Conservation (phyloP, 2,888 invertebrate species). For the Sceliomorpha sp. region DNA sequence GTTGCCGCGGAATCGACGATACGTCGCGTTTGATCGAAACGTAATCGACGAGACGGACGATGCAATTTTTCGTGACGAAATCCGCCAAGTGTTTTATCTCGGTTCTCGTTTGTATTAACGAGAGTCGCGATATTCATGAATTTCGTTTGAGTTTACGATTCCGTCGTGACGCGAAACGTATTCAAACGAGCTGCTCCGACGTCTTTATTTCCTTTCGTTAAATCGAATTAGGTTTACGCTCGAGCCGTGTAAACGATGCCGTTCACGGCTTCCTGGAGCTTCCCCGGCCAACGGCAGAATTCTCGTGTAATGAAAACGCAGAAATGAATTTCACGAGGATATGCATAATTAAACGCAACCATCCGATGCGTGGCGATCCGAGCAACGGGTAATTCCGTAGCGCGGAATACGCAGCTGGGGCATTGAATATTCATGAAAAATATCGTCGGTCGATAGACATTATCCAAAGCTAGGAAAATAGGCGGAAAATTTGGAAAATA, state of each 20-base stretch:
- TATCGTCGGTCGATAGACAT: conserved; percentile 35
- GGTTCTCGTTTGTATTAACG: too few relatives aligned
- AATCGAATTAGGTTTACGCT: conserved; percentile 24
- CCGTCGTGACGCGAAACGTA: conserved; percentile 13
- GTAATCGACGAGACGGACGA: too few relatives aligned
- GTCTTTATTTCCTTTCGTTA: conserved; percentile 33
- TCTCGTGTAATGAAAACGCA: conserved; percentile 40
- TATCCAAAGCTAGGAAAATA: conserved; percentile 31
- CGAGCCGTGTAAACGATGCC: conserved; percentile 6
- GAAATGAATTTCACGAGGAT: conserved; percentile 38
- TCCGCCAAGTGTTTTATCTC: too few relatives aligned
- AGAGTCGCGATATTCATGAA: too few relatives aligned
- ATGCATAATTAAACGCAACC: conserved; percentile 44
- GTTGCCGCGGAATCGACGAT: too few relatives aligned
- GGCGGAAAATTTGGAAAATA: conserved; percentile 4
- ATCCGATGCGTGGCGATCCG: conserved; percentile 5
- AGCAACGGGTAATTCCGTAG: conserved; percentile 25
- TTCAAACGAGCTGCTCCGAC: conserved; percentile 4
- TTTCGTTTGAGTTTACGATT: neutral
- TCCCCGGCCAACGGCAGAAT: conserved; percentile 20
- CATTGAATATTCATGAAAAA: conserved; percentile 44
- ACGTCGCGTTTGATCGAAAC: too few relatives aligned
- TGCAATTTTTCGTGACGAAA: too few relatives aligned
- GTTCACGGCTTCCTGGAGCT: conserved; percentile 9
- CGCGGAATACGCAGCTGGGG: conserved; percentile 38